These are phyloP conservation scores for Acanthochromis polyacanthus DNA, from an alignment of 2,113 vertebrate species.

Conservation along the genomic window DNA sequence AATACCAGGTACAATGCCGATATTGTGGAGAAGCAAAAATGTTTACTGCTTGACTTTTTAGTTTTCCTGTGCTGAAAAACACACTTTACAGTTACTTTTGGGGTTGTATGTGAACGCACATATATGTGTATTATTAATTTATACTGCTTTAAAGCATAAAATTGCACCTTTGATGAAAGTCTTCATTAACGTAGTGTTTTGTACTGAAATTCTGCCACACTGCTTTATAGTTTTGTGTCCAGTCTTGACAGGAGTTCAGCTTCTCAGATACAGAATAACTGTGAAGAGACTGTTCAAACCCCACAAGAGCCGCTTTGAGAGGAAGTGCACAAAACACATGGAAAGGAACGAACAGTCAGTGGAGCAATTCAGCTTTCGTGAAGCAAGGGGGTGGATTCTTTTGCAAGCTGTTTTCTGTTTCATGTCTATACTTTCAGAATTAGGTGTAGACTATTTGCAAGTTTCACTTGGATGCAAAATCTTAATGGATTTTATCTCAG, in stretches of 20 bases:
- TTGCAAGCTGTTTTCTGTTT: slow-evolving; percentile 25
- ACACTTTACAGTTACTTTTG: no score
- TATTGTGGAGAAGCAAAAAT: not conserved
- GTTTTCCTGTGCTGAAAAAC: no score
- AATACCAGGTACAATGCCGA: not conserved
- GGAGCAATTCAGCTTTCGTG: slow-evolving; percentile 22
- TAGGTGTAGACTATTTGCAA: not conserved
- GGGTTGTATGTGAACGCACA: no score
- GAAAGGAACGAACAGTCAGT: slow-evolving; percentile 2
- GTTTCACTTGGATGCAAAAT: not conserved
- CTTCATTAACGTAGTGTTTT: no score
- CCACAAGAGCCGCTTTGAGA: not conserved
- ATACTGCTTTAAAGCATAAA: no score
- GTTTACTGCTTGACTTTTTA: not conserved
- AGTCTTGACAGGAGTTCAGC: not conserved
- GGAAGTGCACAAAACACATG: not conserved
- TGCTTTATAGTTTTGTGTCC: not conserved
- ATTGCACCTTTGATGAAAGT: no score
- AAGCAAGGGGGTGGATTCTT: slow-evolving; percentile 10
- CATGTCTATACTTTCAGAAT: not conserved
- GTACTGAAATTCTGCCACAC: no score
- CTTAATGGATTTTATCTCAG: not conserved
- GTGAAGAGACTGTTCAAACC: not conserved
- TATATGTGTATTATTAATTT: no score
- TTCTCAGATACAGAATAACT: not conserved